Percentiles rank a stretch among this genome's conserved stretches.
Conservation (phyloP, 1,140 invertebrate genomes). For the Lycorma delicatula region DNA sequence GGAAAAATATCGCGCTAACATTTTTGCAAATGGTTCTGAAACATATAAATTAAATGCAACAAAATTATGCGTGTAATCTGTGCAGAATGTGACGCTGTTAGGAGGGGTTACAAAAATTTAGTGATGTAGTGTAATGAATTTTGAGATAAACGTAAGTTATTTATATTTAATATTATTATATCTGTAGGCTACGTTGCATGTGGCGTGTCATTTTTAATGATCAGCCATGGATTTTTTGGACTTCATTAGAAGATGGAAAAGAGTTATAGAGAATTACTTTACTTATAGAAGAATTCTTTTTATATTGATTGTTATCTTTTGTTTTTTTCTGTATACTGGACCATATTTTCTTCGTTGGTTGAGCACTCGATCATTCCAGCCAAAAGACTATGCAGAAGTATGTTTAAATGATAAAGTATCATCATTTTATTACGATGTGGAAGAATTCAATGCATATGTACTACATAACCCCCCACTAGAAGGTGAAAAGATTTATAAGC, state of each 20-base stretch:
- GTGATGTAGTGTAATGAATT: neutral
- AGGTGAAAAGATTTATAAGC: conserved; percentile 52
- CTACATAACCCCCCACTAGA: conserved; percentile 46
- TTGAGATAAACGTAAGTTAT: neutral
- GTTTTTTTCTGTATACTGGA: conserved; percentile 1
- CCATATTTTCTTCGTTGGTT: conserved; percentile 6
- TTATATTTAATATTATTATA: neutral
- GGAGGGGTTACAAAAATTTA: neutral
- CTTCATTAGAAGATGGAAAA: conserved; percentile 10
- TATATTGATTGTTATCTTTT: neutral
- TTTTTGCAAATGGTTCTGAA: neutral
- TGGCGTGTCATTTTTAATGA: neutral
- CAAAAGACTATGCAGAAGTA: conserved; percentile 46
- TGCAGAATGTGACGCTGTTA: neutral
- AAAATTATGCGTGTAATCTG: neutral
- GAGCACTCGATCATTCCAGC: conserved; percentile 12
- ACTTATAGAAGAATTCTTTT: conserved; percentile 3
- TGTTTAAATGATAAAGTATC: conserved; percentile 55
- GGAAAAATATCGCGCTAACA: too few species aligned
- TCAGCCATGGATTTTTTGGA: conserved; percentile 10
- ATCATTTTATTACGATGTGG: conserved; percentile 47
- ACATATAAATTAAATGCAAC: neutral
- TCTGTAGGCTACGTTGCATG: neutral
- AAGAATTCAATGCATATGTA: conserved; percentile 59
- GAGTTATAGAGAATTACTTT: conserved; percentile 17